Percentiles rank a stretch among this genome's conserved stretches.
phyloP scores from a whole-genome alignment of 1,140 invertebrate genomes.

The Calephelis virginiensis region DNA sequence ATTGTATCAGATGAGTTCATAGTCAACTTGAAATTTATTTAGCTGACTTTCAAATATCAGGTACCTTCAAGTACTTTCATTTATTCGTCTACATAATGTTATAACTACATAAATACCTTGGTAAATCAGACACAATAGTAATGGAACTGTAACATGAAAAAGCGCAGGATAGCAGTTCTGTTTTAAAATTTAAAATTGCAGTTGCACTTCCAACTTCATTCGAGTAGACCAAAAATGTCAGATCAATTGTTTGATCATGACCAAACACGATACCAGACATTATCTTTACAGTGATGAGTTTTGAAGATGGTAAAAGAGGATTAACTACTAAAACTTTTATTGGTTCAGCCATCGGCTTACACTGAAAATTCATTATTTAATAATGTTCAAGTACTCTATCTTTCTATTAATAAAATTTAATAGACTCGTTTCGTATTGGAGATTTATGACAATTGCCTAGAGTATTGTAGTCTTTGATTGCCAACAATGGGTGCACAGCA shows the following conservation, averaged over 20 bases:
- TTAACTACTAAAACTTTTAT: slow-evolving; percentile 60
- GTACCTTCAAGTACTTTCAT: no score
- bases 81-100: background rate
- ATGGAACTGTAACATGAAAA: slow-evolving; percentile 54
- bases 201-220: slow-evolving; percentile 49
- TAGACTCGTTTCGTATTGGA: no score
- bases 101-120: slow-evolving; percentile 36
- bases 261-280: slow-evolving; percentile 56
- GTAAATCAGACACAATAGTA: slow-evolving; percentile 47
- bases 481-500: no score
- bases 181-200: slow-evolving; percentile 32
- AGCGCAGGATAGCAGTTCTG: slow-evolving; percentile 50
- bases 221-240: slow-evolving; percentile 53
- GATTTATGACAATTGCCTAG: no score
- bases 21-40: no score
- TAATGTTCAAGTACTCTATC: background rate
- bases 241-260: slow-evolving; percentile 46
- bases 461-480: no score
- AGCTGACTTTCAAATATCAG: no score
- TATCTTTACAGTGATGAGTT: slow-evolving; percentile 51
- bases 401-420: background rate
- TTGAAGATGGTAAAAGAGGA: slow-evolving; percentile 42
- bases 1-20: no score
- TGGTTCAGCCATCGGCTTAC: slow-evolving; percentile 30
- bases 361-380: slow-evolving; percentile 55